Percentiles rank a stretch among this genome's conserved stretches.
Conservation (phyloP, 2,888 invertebrate species). For the Leptopilina drosophilae region DNA sequence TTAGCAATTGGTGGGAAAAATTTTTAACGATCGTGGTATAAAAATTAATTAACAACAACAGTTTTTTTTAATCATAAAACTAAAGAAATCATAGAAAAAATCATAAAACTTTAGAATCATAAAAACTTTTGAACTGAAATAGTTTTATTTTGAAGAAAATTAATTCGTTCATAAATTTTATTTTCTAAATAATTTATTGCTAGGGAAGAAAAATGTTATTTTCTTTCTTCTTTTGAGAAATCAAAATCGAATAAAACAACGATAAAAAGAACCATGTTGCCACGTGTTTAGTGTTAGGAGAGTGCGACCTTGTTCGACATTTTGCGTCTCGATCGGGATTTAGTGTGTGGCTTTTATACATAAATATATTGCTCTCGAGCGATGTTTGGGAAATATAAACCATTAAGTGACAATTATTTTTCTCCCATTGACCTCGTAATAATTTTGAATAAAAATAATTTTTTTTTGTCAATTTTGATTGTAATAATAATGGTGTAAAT, state of each 20-base stretch:
- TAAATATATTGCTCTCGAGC: too few species aligned
- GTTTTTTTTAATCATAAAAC: too few species aligned
- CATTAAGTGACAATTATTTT: slow-evolving; percentile 16
- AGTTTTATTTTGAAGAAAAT: too few species aligned
- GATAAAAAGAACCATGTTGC: slow-evolving; percentile 6
- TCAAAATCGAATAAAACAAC: background rate
- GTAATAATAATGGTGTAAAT: background rate
- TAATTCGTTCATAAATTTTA: too few species aligned
- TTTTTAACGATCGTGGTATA: too few species aligned
- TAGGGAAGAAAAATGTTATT: background rate
- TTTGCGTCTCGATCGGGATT: background rate
- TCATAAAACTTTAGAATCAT: too few species aligned
- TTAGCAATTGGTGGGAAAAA: too few species aligned
- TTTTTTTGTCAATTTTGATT: too few species aligned
- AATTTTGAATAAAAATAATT: background rate
- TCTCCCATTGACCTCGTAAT: background rate
- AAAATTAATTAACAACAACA: too few species aligned
- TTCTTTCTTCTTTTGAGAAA: background rate
- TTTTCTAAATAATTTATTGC: too few species aligned
- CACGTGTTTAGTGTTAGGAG: background rate
- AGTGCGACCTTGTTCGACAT: slow-evolving; percentile 25
- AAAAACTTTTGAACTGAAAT: too few species aligned
- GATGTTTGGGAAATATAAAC: background rate
- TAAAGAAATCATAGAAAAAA: too few species aligned
- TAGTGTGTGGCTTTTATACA: background rate